Evolutionary conservation across 2,113 vertebrate genomes (phyloP).

Genomic region (Antechinus flavipes): DNA sequence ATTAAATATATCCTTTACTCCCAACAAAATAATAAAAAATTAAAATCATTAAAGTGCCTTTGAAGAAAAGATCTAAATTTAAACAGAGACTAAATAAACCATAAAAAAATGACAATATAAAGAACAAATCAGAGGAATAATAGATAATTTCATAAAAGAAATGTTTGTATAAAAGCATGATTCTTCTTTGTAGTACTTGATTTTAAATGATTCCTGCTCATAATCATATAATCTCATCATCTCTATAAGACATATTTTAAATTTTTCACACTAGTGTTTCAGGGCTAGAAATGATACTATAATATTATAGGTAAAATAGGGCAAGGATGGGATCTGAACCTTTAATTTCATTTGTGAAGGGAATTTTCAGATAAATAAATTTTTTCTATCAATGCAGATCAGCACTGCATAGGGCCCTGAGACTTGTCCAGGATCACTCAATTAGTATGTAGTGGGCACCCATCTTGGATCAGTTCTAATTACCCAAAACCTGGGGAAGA

Average conservation of each 20-base stretch:
- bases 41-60: not conserved
- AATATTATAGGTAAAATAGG: too few relatives aligned
- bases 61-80: not conserved
- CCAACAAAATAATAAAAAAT: not conserved
- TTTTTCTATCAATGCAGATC: too few relatives aligned
- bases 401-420: too few relatives aligned
- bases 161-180: not conserved
- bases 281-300: too few relatives aligned
- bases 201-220: not conserved
- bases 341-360: too few relatives aligned
- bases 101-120: not conserved
- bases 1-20: not conserved
- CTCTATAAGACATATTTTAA: not conserved
- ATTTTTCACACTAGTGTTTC: not conserved
- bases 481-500: not conserved
- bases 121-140: not conserved
- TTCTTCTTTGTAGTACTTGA: not conserved
- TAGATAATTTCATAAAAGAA: not conserved
- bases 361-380: too few relatives aligned
- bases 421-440: too few relatives aligned
- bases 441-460: too few relatives aligned
- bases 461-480: not conserved
- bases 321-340: too few relatives aligned
- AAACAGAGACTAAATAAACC: not conserved
- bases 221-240: not conserved